Evolutionary conservation across 2,888 invertebrate species (phyloP), one percentile per base, ranked within the genome.

Genomic region (Ophion costatus): DNA sequence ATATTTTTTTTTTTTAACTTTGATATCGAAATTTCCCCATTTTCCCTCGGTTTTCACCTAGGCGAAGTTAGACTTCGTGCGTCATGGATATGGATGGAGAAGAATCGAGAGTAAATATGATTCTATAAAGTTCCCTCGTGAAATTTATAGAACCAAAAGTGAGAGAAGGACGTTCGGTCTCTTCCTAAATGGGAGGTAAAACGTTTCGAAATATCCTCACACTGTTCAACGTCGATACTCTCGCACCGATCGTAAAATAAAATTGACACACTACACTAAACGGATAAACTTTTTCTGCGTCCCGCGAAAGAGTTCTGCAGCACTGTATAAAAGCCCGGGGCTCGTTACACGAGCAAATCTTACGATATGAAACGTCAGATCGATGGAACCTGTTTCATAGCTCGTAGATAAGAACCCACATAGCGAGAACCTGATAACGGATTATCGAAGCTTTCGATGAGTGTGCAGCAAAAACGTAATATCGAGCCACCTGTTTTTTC

Each of bases 141-240:
- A n/a, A n/a, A n/a, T n/a, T n/a, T n/a, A 29, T 29, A 29, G 29
- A 29, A 29, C 29, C 4, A 29, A 29, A 2, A 2, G 29, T 29
- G 29, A 29, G 29, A 4, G 29, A 29, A 29, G 29, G 29, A 29
- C 29, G 29, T 29, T 29, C 64, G 63, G 71, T 45, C 84, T 81
- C 83, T 86, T 87, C n/a, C n/a, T 86, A 84, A 90, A 89, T 89
- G 85, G 29, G 29, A 29, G 29, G 29, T 29, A 29, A 91, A 86
- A 78, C 73, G 80, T 79, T 67, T 79, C 69, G 87, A 89, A 89
- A 89, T 89, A 4, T 29, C 29, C 3, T 4, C 29, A 29, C 88
- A 85, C 89, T 90, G 88, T 88, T 89, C 14, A 20, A 42, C 38
- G 9, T 11, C 11, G 9, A 11, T 42, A 42, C 42, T 10, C 42